These are phyloP conservation scores for Microdon myrmicae DNA, from an alignment of 2,888 invertebrate genomes.

Conservation along the genomic window DNA sequence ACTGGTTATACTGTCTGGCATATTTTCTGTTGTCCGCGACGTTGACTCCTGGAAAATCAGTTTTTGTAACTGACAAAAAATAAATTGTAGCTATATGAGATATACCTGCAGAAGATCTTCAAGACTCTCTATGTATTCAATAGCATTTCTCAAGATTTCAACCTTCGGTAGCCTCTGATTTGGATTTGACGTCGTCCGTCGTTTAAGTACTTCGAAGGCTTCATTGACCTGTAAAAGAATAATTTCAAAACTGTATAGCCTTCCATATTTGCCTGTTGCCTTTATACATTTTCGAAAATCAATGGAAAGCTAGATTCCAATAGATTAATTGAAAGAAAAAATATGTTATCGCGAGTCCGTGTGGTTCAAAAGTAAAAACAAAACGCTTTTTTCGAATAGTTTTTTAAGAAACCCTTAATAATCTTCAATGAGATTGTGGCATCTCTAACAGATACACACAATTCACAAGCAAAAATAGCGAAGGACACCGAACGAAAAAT, in stretches of 20 bases:
- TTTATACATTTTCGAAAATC: too few relatives aligned
- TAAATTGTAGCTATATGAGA: not conserved
- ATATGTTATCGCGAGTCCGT: too few relatives aligned
- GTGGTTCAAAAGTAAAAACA: too few relatives aligned
- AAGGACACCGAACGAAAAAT: too few relatives aligned
- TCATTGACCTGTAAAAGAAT: constrained; percentile 86
- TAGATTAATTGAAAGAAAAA: too few relatives aligned
- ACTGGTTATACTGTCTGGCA: constrained; percentile 61
- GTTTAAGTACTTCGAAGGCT: constrained; percentile 94
- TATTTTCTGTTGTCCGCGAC: constrained; percentile 62
- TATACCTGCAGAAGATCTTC: constrained; percentile 80
- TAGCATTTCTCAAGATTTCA: constrained; percentile 96
- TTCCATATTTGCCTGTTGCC: too few relatives aligned
- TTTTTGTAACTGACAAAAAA: not conserved
- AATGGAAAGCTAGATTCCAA: too few relatives aligned
- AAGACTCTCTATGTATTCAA: constrained; percentile 94
- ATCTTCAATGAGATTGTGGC: too few relatives aligned
- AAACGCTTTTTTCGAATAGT: too few relatives aligned
- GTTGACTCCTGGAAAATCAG: constrained; percentile 60
- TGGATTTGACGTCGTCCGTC: constrained; percentile 93
- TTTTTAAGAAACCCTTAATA: too few relatives aligned
- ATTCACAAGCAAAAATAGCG: too few relatives aligned
- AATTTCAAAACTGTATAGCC: constrained; percentile 5
- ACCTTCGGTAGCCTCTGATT: constrained; percentile 97
- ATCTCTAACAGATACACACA: too few relatives aligned